Percentiles rank a stretch among this genome's conserved stretches.
Conservation (phyloP, 2,888 invertebrate species). For the Brachyopa scutellaris region DNA sequence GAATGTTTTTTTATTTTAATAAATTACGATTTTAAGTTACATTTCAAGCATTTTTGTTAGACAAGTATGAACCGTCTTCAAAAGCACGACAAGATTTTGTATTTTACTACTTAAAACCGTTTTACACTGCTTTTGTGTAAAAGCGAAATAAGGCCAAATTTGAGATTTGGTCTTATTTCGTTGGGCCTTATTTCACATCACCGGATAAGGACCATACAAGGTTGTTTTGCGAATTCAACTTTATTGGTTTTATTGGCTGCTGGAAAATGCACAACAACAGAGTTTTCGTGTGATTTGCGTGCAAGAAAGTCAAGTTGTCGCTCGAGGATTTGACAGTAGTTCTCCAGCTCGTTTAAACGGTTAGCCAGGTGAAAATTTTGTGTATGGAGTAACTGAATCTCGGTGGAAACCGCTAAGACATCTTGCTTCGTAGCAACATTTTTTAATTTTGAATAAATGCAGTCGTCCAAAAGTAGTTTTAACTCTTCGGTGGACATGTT, state of each 20-base stretch:
- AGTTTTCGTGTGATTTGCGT: not conserved
- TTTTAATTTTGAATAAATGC: not conserved
- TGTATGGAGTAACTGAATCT: not conserved
- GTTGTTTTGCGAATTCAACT: constrained; percentile 7
- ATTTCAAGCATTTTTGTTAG: too few species aligned
- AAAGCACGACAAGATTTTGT: too few species aligned
- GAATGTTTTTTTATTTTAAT: too few species aligned
- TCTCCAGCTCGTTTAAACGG: not conserved
- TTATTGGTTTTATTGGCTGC: not conserved
- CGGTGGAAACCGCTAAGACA: not conserved
- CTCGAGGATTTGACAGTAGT: constrained; percentile 7
- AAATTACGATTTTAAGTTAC: too few species aligned
- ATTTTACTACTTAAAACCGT: too few species aligned
- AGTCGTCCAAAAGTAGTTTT: not conserved
- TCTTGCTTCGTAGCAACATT: not conserved
- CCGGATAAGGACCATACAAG: too few species aligned
- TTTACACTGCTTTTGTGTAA: too few species aligned
- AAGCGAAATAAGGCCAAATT: too few species aligned
- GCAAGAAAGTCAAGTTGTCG: not conserved
- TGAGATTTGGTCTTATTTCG: too few species aligned
- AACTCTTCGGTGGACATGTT: not conserved
- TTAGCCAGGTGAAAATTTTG: not conserved
- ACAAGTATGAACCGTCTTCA: too few species aligned
- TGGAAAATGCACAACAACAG: constrained; percentile 4
- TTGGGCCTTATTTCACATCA: too few species aligned